A percentile compares a stretch with the other conserved stretches of the same genome.
These are phyloP conservation scores for Gastrophysa polygoni DNA, from an alignment of 2,888 invertebrate species.

Conservation along the genomic window DNA sequence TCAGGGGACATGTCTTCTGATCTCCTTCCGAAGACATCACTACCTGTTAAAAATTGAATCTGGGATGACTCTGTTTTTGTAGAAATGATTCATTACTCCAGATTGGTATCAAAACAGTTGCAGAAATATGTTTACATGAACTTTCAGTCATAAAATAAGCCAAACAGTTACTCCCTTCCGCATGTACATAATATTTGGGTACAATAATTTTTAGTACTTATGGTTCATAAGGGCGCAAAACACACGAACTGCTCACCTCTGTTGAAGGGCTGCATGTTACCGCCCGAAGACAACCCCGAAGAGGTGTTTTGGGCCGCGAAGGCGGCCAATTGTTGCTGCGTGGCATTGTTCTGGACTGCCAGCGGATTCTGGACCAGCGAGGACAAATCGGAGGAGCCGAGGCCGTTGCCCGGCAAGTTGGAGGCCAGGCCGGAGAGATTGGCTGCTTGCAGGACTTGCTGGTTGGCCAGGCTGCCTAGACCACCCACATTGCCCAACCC, in stretches of 20 bases:
- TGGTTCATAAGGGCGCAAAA: no score
- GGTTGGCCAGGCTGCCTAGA: slow-evolving; percentile 37
- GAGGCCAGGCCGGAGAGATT: slow-evolving; percentile 35
- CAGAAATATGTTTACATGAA: no score
- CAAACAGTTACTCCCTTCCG: no score
- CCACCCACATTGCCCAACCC: slow-evolving; percentile 64
- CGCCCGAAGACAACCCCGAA: neutral
- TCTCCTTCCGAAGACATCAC: no score
- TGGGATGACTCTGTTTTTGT: no score
- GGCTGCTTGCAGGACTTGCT: slow-evolving; percentile 31
- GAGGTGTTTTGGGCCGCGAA: slow-evolving; percentile 16
- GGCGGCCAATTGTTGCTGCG: slow-evolving; percentile 22
- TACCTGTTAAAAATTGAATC: no score
- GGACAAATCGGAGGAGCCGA: slow-evolving; percentile 29
- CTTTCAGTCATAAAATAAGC: no score
- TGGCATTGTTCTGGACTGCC: slow-evolving; percentile 17
- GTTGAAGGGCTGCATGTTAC: slow-evolving; percentile 14
- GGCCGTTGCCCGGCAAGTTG: slow-evolving; percentile 30
- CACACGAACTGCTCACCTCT: slow-evolving; percentile 17
- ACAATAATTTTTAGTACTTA: no score
- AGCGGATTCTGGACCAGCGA: slow-evolving; percentile 30
- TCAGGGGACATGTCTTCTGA: no score
- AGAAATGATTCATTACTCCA: no score
- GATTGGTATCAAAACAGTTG: no score
- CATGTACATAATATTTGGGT: no score